phyloP scores from a whole-genome alignment of 2,888 invertebrate species.

The Athalia circularis region DNA sequence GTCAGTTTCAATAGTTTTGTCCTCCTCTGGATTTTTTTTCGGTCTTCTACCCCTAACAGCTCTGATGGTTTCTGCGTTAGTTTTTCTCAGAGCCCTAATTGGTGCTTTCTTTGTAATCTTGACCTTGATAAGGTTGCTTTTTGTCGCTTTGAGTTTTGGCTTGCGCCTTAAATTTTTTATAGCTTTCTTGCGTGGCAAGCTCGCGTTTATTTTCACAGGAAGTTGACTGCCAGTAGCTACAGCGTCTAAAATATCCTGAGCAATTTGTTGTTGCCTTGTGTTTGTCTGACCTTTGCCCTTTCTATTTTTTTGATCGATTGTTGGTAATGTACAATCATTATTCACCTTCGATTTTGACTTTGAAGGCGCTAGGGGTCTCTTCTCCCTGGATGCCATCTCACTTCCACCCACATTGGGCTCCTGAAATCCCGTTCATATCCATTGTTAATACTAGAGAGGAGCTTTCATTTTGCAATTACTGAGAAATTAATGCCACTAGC shows the following conservation, averaged over 20 bases:
- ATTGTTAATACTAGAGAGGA: conserved; percentile 1
- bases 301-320: conserved; percentile 63
- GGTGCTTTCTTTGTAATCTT: conserved; percentile 68
- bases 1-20: conserved; percentile 16
- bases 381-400: conserved; percentile 75
- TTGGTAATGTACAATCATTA: conserved; percentile 67
- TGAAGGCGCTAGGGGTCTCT: conserved; percentile 73
- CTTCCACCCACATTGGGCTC: conserved; percentile 74
- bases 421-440: conserved; percentile 60
- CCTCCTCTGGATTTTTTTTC: conserved; percentile 11
- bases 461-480: not conserved
- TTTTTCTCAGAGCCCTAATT: conserved; percentile 63
- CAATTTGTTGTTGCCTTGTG: conserved; percentile 59
- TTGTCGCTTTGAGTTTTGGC: conserved; percentile 66
- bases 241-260: conserved; percentile 68
- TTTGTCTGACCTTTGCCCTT: conserved; percentile 62
- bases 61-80: conserved; percentile 48
- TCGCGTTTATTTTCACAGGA: conserved; percentile 67
- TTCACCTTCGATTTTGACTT: conserved; percentile 72
- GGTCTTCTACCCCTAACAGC: conserved; percentile 46
- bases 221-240: conserved; percentile 71
- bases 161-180: conserved; percentile 68
- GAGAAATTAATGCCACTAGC: not conserved
- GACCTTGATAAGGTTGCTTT: conserved; percentile 66
- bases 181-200: conserved; percentile 69